A percentile compares a stretch with the other conserved stretches of the same genome.
Conservation (phyloP, 2,888 invertebrate genomes). For the Thumatha senex region DNA sequence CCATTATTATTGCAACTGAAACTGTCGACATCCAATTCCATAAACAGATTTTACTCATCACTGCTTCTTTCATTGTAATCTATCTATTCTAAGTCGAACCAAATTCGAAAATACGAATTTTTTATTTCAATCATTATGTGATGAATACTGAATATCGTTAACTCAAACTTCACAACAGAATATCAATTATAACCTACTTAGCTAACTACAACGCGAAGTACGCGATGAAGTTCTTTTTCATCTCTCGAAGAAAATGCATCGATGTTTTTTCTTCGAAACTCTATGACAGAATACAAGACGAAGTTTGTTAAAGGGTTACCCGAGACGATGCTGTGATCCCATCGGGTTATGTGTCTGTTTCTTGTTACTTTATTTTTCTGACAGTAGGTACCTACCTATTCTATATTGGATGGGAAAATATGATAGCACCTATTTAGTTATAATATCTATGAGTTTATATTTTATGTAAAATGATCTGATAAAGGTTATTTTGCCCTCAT, state of each 20-base stretch:
- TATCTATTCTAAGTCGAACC: too few species aligned
- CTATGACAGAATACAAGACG: constrained; percentile 48
- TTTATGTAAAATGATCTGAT: not conserved
- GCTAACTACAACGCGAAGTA: constrained; percentile 21
- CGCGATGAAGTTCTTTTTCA: constrained; percentile 27
- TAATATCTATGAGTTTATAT: not conserved
- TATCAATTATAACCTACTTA: constrained; percentile 38
- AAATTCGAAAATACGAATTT: too few species aligned
- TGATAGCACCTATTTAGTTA: not conserved
- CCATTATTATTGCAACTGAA: too few species aligned
- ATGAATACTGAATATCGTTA: constrained; percentile 6
- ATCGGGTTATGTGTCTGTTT: constrained; percentile 9
- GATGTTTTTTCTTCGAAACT: constrained; percentile 55
- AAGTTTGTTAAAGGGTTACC: constrained; percentile 58
- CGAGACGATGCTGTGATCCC: constrained; percentile 32
- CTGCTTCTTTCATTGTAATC: too few species aligned
- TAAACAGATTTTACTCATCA: too few species aligned
- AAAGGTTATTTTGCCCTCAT: not conserved
- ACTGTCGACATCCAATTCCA: too few species aligned
- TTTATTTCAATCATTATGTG: not conserved
- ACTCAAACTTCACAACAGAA: constrained; percentile 19
- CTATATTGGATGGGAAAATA: constrained; percentile 4
- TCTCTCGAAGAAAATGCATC: constrained; percentile 46
- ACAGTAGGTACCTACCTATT: not conserved
- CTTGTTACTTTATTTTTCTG: constrained; percentile 10